Percentiles rank a stretch among this genome's conserved stretches.
Evolutionary conservation across 2,888 invertebrate species (phyloP).

Genomic region (Hyppa rectilinea): DNA sequence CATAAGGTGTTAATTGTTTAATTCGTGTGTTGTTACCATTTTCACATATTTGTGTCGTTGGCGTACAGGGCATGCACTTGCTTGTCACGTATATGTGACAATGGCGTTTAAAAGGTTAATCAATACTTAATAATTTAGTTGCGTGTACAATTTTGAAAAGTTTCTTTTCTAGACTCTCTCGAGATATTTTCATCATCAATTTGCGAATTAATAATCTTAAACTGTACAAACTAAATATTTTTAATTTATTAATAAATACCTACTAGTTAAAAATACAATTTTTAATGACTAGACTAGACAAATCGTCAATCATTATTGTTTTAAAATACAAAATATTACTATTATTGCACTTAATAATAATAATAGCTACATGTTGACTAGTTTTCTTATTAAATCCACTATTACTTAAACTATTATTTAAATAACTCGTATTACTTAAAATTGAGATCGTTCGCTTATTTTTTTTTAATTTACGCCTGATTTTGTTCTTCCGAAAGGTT

Average conservation of each 20-base stretch:
- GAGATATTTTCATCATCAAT: background rate
- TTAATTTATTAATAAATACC: background rate
- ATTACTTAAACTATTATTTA: conserved; percentile 1
- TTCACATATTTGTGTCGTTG: too few species aligned
- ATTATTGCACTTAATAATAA: conserved; percentile 66
- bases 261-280: conserved; percentile 12
- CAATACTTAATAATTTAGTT: background rate
- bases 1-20: too few species aligned
- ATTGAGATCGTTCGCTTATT: background rate
- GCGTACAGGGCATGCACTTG: too few species aligned
- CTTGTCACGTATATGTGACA: too few species aligned
- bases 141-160: background rate
- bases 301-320: conserved; percentile 23
- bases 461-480: background rate
- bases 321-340: conserved; percentile 60
- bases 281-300: conserved; percentile 40
- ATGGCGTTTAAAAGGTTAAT: too few species aligned
- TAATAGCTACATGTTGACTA: conserved; percentile 44
- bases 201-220: conserved; percentile 10
- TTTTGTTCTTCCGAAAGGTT: background rate
- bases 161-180: background rate
- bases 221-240: conserved; percentile 28
- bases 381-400: conserved; percentile 24
- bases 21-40: too few species aligned
- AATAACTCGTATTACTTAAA: background rate